These are phyloP conservation scores for Anseranas semipalmata DNA, from an alignment of 2,113 vertebrate species.

Conservation along the genomic window DNA sequence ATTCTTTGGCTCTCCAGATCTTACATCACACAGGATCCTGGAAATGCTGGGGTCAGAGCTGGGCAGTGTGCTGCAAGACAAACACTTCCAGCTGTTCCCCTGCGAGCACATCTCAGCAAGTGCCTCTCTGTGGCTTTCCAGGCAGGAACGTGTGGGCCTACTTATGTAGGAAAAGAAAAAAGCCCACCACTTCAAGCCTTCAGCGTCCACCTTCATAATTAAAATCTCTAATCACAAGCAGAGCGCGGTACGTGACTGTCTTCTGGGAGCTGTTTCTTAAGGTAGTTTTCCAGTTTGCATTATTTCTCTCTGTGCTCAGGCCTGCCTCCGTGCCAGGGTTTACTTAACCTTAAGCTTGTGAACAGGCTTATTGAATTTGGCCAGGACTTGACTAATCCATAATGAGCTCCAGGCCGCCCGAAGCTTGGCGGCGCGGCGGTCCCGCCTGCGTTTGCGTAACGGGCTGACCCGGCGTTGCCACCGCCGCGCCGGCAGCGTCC, in stretches of 20 bases:
- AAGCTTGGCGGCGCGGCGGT: conserved; percentile 26
- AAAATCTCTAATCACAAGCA: conserved; percentile 45
- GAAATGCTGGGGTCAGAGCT: conserved; percentile 41
- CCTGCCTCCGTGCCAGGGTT: conserved; percentile 21
- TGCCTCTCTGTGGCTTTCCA: not conserved
- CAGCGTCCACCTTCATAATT: conserved; percentile 25
- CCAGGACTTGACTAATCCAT: conserved; percentile 64
- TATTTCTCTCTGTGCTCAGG: not conserved
- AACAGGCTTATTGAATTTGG: conserved; percentile 74
- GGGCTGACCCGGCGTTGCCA: conserved; percentile 31
- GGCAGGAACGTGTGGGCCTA: not conserved
- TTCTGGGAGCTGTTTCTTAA: conserved; percentile 37
- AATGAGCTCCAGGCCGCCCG: conserved; percentile 71
- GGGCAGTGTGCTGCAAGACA: conserved; percentile 36
- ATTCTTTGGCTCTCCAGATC: not conserved
- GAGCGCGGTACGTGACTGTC: not conserved
- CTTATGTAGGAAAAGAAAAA: conserved; percentile 26
- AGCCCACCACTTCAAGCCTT: not conserved
- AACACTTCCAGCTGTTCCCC: conserved; percentile 49
- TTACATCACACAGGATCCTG: conserved; percentile 16
- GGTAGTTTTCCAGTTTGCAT: conserved; percentile 48
- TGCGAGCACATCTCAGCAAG: conserved; percentile 34
- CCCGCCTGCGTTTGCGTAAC: conserved; percentile 66
- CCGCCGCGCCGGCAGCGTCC: not conserved
- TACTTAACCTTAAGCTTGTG: conserved; percentile 67